Evolutionary conservation across 2,797 vertebrate genomes (phyloP), one percentile per base, ranked within the genome.

Genomic region (Nasua narica): DNA sequence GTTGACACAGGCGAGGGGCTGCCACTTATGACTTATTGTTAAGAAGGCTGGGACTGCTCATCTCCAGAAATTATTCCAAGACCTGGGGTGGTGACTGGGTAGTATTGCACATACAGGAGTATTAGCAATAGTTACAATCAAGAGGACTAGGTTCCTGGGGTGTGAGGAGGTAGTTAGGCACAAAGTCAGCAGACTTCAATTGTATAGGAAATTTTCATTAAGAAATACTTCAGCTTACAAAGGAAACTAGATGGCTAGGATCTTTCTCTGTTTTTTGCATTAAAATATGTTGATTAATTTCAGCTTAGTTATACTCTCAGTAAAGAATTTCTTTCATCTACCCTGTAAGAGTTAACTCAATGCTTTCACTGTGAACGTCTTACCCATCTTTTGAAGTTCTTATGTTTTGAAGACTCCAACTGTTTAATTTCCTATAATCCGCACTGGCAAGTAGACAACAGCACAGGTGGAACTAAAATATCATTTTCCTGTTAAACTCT

Each of bases 301-400:
- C 46, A 74, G 50, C 16, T 82, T 76, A 67, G 18, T 54, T 48
- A 21, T 54, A 29, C 13, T 90, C 56, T 77, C 67, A 62, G 43
- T 95, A 25, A 87, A 93, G 43, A 81, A 88, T 62, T n/a, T 69
- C 25, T 77, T 78, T 91, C 21, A 78, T 91, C 54, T 35, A 50
- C 32, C 32, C 62, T 78, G 13, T 43, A 77, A 84, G 79, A 35
- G 48, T 52, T 92, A 76, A 27, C 23, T 84, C 2, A 4, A 18
- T 69, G 25, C 29, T 92, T 69, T 65, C 46, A 62, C 50, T 35
- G 4, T 60, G 32, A 52, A 54, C 46, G 19, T 76, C 54, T 88
- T 52, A 35, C 29, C 60, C n/a, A 54, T 77, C 32, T 77, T 95
- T 87, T 85, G 37, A 91, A 77, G 46, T 69, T 62, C 18, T 40